These are phyloP conservation scores for Hybos culiciformis DNA, from an alignment of 2,888 invertebrate genomes.

Conservation along the genomic window DNA sequence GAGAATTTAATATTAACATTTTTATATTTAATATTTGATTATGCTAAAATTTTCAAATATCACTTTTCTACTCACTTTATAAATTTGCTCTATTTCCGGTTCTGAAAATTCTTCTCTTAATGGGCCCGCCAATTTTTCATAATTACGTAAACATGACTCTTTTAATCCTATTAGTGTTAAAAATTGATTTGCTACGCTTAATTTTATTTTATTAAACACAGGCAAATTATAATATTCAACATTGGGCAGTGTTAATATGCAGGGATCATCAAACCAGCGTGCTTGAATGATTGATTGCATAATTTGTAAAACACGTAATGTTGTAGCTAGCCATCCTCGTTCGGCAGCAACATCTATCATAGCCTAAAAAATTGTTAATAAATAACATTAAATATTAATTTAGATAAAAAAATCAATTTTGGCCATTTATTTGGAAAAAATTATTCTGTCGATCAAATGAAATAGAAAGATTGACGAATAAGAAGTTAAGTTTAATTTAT, in stretches of 20 bases:
- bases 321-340: conserved; percentile 74
- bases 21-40: conserved; percentile 9
- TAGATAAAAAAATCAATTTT: too few species aligned
- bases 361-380: conserved; percentile 45
- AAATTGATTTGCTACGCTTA: conserved; percentile 21
- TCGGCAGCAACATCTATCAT: conserved; percentile 92
- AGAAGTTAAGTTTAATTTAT: too few species aligned
- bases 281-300: conserved; percentile 90
- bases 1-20: conserved; percentile 1
- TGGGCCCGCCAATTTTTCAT: conserved; percentile 45
- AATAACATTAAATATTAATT: background rate
- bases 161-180: conserved; percentile 29
- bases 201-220: conserved; percentile 40
- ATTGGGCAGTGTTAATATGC: conserved; percentile 63
- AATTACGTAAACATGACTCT: conserved; percentile 38
- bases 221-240: conserved; percentile 51
- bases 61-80: conserved; percentile 37
- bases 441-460: too few species aligned
- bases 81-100: conserved; percentile 52
- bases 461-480: too few species aligned
- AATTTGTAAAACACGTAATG: conserved; percentile 59
- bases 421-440: too few species aligned
- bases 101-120: conserved; percentile 52
- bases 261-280: conserved; percentile 65
- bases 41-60: background rate